Base-by-base conservation (phyloP, 2,888 invertebrate species). In the Argyra leucocephala region DNA sequence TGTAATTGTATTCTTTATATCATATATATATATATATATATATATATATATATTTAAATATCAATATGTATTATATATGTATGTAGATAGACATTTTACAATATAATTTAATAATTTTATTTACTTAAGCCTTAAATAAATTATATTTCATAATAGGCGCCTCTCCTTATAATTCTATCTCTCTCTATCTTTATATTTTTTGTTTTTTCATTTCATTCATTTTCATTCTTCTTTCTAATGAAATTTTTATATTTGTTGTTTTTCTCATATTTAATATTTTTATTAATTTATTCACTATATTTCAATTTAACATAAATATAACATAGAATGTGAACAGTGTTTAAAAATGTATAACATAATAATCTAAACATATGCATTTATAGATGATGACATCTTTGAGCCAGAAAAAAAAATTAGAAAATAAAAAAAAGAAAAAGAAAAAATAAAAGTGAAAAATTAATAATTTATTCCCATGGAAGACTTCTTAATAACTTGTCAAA, bases 401-500 rank as follows among this genome's bases (percentile, higher is more conserved):
- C 18, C 48, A 48, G n/a, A 48, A 48, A 48, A 48, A 15, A 48
- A 48, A 48, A 15, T 18, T 15, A 48, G 15, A 48, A 10, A 48
- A 18, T 12, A 48, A 48, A 48, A 48, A 48, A n/a, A n/a, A 48
- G 48, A 48, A 48, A 48, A 48, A 48, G 4, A 48, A 18, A 48
- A 37, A 37, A 37, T 12, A 15, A 12, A 37, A 15, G 15, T 37
- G 12, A 37, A 37, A 37, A 48, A 18, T 48, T 48, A 48, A 48
- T 48, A 48, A 48, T 48, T 48, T 48, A 48, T 48, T 48, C 48
- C n/a, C 48, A 15, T 48, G 15, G n/a, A 48, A 48, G 48, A 48
- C 48, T 48, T 48, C 48, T 18, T 48, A 48, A 48, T 48, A 48
- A 48, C 48, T 48, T 48, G 48, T 48, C 48, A 48, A 48, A 48